Conservation (phyloP, 2,113 vertebrate genomes). For the Dinomys branickii region DNA sequence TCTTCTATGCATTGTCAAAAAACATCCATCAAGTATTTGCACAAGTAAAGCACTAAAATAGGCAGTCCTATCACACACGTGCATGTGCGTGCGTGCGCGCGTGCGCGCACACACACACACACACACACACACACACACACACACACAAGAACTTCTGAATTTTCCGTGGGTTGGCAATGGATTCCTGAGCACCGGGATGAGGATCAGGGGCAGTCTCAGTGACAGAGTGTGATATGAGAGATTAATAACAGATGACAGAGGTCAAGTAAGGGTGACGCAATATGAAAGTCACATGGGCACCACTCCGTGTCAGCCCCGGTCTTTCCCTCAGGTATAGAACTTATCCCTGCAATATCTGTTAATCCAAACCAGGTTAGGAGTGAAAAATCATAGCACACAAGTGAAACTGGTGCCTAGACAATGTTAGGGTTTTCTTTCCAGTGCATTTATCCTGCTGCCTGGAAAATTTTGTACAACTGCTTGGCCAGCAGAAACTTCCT, state of each 20-base stretch:
- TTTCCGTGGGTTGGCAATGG: neutral
- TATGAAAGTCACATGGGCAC: neutral
- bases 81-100: too few species aligned
- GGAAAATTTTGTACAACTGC: neutral
- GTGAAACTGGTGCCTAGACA: neutral
- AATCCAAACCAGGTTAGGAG: neutral
- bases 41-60: neutral
- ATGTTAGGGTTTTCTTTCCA: neutral
- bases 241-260: neutral
- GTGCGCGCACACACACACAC: neutral
- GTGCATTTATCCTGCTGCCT: neutral
- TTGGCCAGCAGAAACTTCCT: neutral
- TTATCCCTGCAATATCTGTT: neutral
- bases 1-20: neutral
- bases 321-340: neutral
- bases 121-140: neutral
- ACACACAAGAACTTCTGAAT: neutral
- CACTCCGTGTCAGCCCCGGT: neutral
- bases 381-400: neutral
- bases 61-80: neutral
- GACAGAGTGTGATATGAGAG: neutral
- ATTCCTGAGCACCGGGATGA: neutral
- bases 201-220: neutral
- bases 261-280: neutral
- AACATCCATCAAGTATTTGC: neutral